Base-by-base conservation (phyloP, 2,888 invertebrate genomes). In the Acronicta psi region DNA sequence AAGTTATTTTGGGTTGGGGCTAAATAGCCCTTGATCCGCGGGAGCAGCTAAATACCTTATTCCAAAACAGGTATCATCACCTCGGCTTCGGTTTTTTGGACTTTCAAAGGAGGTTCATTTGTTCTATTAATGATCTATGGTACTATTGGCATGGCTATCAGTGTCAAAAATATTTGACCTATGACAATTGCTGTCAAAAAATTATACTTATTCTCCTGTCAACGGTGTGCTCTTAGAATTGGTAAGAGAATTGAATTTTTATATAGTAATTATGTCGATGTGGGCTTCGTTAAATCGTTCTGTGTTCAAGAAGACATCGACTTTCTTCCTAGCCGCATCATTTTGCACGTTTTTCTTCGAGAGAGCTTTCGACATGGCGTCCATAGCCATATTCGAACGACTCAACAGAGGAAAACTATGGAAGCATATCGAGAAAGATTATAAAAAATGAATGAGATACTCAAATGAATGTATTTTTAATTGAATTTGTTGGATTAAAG, bases 261-360 rank as follows among this genome's bases (percentile, higher is more conserved):
- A 47, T 45, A n/a, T n/a, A n/a, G n/a, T 42, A 54, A 87, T 86
- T 83, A 92, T 94, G 93, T 84, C 91, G 59, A 0, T 92, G 31
- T 89, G 92, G 77, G 75, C 84, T 1, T 86, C 93, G 9, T 50
- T 97, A 40, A 97, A 97, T 83, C 96, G 96, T 57, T 59, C 89
- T 20, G 64, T 98, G 31, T 97, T 98, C 84, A 97, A 96, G 85
- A 95, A 97, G 79, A 97, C 98, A 0, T 98, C 98, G 6, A 97
- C 97, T 3, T 97, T 96, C 82, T 95, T 95, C 3, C 79, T 97
- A 16, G 95, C 95, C 1, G 95, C 97, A 41, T 87, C 97, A 17
- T 95, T 84, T 6, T 95, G 96, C 20, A 95, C 96, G 0, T 97
- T 98, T 89, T 94, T 97, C 88, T 98, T 98, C 75, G 98, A 98